Conservation (phyloP, 2,113 vertebrate genomes). For the Tricholaema leucomelas region DNA sequence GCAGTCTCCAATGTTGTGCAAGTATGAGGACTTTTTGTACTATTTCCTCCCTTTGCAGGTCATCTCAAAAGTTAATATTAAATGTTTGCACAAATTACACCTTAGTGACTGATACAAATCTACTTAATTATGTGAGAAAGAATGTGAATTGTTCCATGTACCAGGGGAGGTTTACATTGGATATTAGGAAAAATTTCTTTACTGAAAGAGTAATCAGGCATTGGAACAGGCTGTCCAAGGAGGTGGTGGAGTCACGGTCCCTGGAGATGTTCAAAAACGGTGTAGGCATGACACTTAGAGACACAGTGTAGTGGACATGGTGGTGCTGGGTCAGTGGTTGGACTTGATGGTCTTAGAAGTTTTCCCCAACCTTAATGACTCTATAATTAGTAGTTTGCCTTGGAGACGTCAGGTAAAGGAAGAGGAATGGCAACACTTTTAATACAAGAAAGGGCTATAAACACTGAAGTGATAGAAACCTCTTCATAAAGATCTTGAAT, state of each 20-base stretch:
- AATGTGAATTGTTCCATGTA: neutral
- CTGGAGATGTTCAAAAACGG: no score
- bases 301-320: no score
- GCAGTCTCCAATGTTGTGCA: neutral
- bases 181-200: no score
- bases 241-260: no score
- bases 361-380: no score
- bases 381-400: neutral
- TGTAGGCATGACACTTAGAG: no score
- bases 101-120: neutral
- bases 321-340: no score
- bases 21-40: neutral
- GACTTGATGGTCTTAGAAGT: no score
- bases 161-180: no score
- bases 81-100: neutral
- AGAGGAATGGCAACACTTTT: neutral
- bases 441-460: neutral
- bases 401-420: neutral
- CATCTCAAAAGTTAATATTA: neutral
- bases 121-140: neutral
- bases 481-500: neutral
- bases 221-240: no score
- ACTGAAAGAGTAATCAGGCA: no score
- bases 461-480: neutral
- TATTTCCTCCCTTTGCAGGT: neutral